Percentiles rank a stretch among this genome's conserved stretches.
phyloP scores from a whole-genome alignment of 2,113 vertebrate genomes.

The Urocolius indicus region DNA sequence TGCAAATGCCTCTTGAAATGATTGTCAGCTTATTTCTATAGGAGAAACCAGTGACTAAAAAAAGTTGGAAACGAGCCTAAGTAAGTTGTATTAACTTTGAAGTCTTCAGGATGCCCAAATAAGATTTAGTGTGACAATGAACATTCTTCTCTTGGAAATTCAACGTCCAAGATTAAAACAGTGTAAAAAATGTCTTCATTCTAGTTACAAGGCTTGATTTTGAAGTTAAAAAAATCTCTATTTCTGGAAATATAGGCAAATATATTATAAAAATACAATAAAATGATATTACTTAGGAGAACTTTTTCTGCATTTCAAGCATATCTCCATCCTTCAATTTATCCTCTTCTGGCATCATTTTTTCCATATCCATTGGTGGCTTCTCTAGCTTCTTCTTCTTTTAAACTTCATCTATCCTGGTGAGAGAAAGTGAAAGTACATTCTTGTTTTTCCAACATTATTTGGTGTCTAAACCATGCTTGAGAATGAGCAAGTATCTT shows the following conservation, averaged over 20 bases:
- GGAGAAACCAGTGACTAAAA: not conserved
- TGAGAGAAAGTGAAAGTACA: not conserved
- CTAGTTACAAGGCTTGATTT: not conserved
- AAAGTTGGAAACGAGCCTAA: not conserved
- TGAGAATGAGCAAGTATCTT: too few relatives aligned
- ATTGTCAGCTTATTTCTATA: not conserved
- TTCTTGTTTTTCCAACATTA: not conserved
- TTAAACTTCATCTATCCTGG: not conserved
- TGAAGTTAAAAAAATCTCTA: not conserved
- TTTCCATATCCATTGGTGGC: not conserved
- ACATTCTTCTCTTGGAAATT: not conserved
- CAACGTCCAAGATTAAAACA: not conserved
- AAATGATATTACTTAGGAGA: not conserved
- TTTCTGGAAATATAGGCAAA: not conserved
- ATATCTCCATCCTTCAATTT: not conserved
- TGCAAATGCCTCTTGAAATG: conserved; percentile 7
- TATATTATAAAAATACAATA: not conserved
- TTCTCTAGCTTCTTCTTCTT: rapidly evolving
- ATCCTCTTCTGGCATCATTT: not conserved
- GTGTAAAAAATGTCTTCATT: not conserved
- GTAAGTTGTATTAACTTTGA: not conserved
- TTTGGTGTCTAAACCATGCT: not conserved
- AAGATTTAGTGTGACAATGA: not conserved
- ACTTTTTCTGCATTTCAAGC: not conserved
- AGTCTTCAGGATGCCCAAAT: not conserved